Percentiles rank a stretch among this genome's conserved stretches.
These are phyloP conservation scores for Drosophila cardini DNA, from an alignment of 1,140 invertebrate genomes.

Conservation along the genomic window DNA sequence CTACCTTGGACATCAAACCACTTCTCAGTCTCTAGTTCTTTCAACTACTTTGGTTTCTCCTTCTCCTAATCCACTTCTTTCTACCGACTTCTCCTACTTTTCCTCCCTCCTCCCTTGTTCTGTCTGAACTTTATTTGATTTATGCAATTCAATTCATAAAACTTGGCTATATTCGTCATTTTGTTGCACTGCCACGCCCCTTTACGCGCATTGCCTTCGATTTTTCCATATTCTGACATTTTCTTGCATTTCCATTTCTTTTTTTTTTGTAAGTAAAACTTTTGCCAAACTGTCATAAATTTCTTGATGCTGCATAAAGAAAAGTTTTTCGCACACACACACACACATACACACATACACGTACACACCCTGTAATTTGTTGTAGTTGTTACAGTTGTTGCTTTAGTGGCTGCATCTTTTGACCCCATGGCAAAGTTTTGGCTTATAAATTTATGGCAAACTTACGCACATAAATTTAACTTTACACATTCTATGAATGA, in stretches of 20 bases:
- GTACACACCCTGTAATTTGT: conserved; percentile 8
- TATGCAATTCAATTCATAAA: conserved; percentile 84
- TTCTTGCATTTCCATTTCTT: conserved; percentile 52
- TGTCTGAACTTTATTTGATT: conserved; percentile 64
- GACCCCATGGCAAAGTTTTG: conserved; percentile 58
- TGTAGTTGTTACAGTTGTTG: conserved; percentile 29
- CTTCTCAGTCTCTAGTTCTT: not conserved
- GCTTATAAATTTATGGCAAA: conserved; percentile 81
- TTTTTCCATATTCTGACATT: conserved; percentile 23
- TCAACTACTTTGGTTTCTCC: not conserved
- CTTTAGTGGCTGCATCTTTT: conserved; percentile 42
- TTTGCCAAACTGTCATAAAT: conserved; percentile 83
- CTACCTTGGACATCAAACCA: conserved; percentile 28
- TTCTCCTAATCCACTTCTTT: not conserved
- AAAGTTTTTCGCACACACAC: conserved; percentile 48
- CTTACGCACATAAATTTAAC: conserved; percentile 74
- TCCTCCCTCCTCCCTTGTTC: not conserved
- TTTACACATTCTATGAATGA: conserved; percentile 67
- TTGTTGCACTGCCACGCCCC: conserved; percentile 37
- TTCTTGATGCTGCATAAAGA: conserved; percentile 73
- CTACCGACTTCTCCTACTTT: not conserved
- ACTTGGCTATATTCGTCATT: conserved; percentile 59
- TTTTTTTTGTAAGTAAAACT: conserved; percentile 50
- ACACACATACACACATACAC: not conserved
- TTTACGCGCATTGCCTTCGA: conserved; percentile 29